Evolutionary conservation across 2,113 vertebrate genomes (phyloP).

Genomic region (Corynorhinus townsendii): DNA sequence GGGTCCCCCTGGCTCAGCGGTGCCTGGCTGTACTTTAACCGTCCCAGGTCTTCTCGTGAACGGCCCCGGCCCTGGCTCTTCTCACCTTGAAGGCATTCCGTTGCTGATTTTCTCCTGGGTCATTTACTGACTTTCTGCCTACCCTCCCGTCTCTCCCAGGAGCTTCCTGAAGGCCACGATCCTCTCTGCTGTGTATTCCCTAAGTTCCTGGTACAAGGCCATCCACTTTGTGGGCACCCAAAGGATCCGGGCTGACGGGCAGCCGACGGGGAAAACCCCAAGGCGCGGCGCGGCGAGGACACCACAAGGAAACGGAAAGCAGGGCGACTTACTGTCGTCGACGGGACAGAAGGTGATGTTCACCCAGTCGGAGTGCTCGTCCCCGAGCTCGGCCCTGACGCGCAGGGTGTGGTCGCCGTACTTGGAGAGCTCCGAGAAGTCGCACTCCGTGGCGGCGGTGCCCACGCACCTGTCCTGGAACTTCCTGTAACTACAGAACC

Average conservation of each 20-base stretch:
- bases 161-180: not conserved
- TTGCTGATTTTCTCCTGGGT: not conserved
- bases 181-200: not conserved
- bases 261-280: not conserved
- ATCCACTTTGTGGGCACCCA: not conserved
- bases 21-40: accelerated
- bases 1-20: accelerated
- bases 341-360: constrained; percentile 74
- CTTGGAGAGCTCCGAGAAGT: constrained; percentile 71
- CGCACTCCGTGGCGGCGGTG: constrained; percentile 14
- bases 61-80: not conserved
- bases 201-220: not conserved
- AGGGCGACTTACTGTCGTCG: constrained; percentile 78
- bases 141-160: not conserved
- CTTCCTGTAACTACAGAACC: not conserved
- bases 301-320: not conserved
- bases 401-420: constrained; percentile 64
- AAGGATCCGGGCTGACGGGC: not conserved
- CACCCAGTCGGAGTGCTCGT: constrained; percentile 67
- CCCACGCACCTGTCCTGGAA: not conserved
- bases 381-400: constrained; percentile 66
- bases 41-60: not conserved
- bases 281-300: not conserved
- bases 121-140: not conserved
- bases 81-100: not conserved